phyloP scores from a whole-genome alignment of 1,140 invertebrate species.

The Drosophila leontia region DNA sequence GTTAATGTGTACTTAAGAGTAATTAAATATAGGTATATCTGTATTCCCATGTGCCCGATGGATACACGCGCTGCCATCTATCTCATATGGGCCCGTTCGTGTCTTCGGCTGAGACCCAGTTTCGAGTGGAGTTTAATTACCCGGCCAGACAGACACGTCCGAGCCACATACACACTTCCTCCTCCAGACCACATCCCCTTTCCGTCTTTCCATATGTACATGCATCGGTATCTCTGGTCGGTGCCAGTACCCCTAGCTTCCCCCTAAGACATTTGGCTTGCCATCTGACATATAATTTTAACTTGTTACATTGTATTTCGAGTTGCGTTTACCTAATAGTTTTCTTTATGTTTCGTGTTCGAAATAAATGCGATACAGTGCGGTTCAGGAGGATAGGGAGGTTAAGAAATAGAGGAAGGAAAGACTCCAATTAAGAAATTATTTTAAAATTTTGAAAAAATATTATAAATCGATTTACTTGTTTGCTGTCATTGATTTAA shows the following conservation, averaged over 20 bases:
- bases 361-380: conserved; percentile 28
- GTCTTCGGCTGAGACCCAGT: conserved; percentile 49
- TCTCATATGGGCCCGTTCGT: conserved; percentile 24
- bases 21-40: conserved; percentile 36
- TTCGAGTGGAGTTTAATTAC: conserved; percentile 56
- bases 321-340: conserved; percentile 40
- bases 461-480: neutral
- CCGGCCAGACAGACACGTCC: conserved; percentile 34
- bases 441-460: too few species aligned
- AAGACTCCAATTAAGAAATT: neutral
- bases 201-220: conserved; percentile 15
- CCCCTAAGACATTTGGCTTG: conserved; percentile 39
- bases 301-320: conserved; percentile 43
- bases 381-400: conserved; percentile 8
- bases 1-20: conserved; percentile 50
- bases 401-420: neutral
- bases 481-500: neutral
- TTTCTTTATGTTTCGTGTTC: conserved; percentile 20
- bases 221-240: conserved; percentile 19
- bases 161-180: conserved; percentile 9
- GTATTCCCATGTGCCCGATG: conserved; percentile 31
- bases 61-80: conserved; percentile 24
- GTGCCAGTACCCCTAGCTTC: conserved; percentile 16
- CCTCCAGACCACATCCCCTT: conserved; percentile 7
- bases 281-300: conserved; percentile 54